Conservation (phyloP, 2,113 vertebrate species). For the Pelusios castaneus region DNA sequence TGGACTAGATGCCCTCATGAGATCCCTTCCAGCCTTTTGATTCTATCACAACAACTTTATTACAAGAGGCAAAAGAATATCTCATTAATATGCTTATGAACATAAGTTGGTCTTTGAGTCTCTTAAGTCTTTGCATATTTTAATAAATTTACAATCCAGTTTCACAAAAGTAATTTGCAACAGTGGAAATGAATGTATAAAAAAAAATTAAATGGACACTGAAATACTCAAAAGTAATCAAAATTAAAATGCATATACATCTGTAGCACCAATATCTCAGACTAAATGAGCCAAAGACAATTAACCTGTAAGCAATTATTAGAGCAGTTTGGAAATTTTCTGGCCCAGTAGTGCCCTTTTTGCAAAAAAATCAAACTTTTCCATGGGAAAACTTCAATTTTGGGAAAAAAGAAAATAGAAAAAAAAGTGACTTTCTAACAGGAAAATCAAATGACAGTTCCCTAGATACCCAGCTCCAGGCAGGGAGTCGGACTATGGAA, state of each 20-base stretch:
- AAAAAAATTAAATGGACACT: not conserved
- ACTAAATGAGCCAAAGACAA: not conserved
- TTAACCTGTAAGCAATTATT: not conserved
- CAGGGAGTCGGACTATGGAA: not conserved
- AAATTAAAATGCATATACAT: not conserved
- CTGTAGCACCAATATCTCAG: not conserved
- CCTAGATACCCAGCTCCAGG: no score
- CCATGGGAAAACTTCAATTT: no score
- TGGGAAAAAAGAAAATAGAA: no score
- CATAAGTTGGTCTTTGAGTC: no score
- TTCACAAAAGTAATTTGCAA: not conserved
- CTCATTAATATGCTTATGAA: not conserved
- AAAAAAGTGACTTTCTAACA: no score
- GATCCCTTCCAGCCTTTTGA: no score
- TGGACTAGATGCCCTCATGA: no score
- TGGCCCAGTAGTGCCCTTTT: no score
- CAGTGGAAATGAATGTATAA: not conserved
- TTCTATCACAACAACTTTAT: not conserved
- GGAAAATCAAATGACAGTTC: not conserved
- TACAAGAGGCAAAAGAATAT: not conserved
- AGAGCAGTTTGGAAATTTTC: not conserved
- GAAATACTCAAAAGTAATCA: not conserved
- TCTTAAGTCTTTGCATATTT: no score
- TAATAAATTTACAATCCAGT: not conserved
- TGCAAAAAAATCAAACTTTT: no score